These are phyloP conservation scores for Andrena chrysosceles DNA, from an alignment of 2,888 invertebrate species.

Conservation along the genomic window DNA sequence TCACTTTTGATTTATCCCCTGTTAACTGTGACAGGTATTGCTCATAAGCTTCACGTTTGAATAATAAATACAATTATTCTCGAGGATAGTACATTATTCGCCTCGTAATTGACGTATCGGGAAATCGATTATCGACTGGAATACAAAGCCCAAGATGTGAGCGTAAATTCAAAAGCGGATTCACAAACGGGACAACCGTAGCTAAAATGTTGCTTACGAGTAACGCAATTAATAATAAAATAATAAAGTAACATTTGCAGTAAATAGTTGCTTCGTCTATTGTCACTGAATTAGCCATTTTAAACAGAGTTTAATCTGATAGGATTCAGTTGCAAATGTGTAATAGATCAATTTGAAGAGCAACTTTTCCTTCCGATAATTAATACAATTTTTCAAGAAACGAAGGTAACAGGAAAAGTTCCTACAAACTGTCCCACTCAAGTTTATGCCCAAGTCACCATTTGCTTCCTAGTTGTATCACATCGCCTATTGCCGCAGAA, in stretches of 20 bases:
- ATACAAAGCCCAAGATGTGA: not conserved
- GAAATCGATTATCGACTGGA: not conserved
- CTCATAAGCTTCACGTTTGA: not conserved
- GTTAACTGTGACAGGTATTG: not conserved
- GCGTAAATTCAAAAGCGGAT: not conserved
- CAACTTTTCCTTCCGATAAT: not conserved
- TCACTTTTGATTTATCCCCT: not conserved
- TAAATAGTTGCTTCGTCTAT: too few relatives aligned
- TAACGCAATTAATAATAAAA: not conserved
- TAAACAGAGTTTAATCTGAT: too few relatives aligned
- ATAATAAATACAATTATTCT: not conserved
- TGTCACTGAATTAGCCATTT: too few relatives aligned
- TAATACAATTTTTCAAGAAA: not conserved
- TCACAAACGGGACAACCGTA: not conserved
- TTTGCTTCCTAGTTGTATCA: too few relatives aligned
- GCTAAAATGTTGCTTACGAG: not conserved
- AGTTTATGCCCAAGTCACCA: not conserved
- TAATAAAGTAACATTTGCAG: too few relatives aligned
- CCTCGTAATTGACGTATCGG: not conserved
- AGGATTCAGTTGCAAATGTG: too few relatives aligned
- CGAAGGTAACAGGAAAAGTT: not conserved
- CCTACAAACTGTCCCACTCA: not conserved
- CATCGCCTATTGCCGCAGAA: too few relatives aligned
- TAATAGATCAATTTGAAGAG: not conserved
- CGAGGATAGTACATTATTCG: not conserved